phyloP scores from a whole-genome alignment of 2,797 vertebrate genomes.

The Darevskia mixta region DNA sequence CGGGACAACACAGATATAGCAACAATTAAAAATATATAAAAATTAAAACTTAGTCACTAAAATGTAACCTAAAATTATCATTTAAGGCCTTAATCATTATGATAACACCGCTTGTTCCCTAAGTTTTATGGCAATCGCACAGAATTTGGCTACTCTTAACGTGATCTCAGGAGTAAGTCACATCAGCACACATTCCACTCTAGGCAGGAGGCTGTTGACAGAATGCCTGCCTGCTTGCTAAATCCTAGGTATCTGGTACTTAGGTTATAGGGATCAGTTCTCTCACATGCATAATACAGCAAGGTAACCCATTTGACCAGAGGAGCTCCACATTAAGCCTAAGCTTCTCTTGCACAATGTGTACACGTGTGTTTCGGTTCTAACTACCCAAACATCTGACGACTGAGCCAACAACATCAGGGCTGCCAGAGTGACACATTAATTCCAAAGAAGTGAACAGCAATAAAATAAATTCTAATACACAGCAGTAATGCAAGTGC shows the following conservation, averaged over 20 bases:
- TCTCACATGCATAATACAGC: neutral
- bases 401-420: neutral
- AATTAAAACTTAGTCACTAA: too few species aligned
- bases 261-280: neutral
- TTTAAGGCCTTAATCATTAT: too few species aligned
- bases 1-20: too few species aligned
- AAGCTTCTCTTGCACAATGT: slow-evolving; percentile 1
- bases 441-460: neutral
- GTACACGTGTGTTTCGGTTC: neutral
- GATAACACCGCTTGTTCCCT: too few species aligned
- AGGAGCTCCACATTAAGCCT: neutral
- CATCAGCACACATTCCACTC: neutral
- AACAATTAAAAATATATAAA: too few species aligned
- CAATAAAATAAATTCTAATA: accelerated
- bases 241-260: neutral
- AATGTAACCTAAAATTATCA: too few species aligned
- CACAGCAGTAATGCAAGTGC: neutral
- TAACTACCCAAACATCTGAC: too few species aligned
- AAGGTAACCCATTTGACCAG: neutral
- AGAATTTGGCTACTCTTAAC: too few species aligned
- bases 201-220: neutral
- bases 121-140: too few species aligned
- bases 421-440: neutral
- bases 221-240: neutral
- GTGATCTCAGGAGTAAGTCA: too few species aligned